Percentiles rank a stretch among this genome's conserved stretches.
Evolutionary conservation across 2,797 vertebrate genomes (phyloP).

Genomic region (Microctenopoma lineatum): DNA sequence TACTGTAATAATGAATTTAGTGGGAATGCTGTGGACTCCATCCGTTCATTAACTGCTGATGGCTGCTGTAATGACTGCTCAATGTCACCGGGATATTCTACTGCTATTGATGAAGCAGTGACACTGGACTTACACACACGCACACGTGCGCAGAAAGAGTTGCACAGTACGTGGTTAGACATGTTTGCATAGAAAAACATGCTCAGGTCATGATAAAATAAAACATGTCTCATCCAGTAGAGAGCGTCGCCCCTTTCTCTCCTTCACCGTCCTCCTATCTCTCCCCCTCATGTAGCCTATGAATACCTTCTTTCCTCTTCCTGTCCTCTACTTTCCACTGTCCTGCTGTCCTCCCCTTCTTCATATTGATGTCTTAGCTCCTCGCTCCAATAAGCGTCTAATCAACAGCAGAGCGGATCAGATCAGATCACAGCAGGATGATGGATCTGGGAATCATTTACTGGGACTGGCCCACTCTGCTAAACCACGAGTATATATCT

Average conservation of each 20-base stretch:
- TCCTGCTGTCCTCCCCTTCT: slow-evolving; percentile 7
- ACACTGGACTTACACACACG: background rate
- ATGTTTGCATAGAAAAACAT: slow-evolving; percentile 6
- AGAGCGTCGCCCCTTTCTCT: slow-evolving; percentile 39
- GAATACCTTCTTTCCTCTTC: slow-evolving; percentile 12
- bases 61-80: slow-evolving; percentile 85
- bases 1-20: slow-evolving; percentile 89
- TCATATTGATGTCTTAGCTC: slow-evolving; percentile 79
- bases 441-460: slow-evolving; percentile 85
- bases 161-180: background rate
- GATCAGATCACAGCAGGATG: slow-evolving; percentile 81
- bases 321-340: background rate
- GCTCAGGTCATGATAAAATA: slow-evolving; percentile 17
- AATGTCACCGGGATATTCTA: slow-evolving; percentile 83
- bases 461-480: slow-evolving; percentile 75
- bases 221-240: slow-evolving; percentile 45
- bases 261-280: background rate
- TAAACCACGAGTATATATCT: slow-evolving; percentile 69
- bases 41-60: slow-evolving; percentile 90
- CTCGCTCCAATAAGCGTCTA: slow-evolving; percentile 80
- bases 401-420: slow-evolving; percentile 80
- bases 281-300: background rate
- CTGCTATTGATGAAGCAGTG: slow-evolving; percentile 74
- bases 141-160: background rate
- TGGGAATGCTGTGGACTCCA: slow-evolving; percentile 85